Base-by-base conservation (phyloP, 1,140 invertebrate genomes). In the Bombus ignitus region DNA sequence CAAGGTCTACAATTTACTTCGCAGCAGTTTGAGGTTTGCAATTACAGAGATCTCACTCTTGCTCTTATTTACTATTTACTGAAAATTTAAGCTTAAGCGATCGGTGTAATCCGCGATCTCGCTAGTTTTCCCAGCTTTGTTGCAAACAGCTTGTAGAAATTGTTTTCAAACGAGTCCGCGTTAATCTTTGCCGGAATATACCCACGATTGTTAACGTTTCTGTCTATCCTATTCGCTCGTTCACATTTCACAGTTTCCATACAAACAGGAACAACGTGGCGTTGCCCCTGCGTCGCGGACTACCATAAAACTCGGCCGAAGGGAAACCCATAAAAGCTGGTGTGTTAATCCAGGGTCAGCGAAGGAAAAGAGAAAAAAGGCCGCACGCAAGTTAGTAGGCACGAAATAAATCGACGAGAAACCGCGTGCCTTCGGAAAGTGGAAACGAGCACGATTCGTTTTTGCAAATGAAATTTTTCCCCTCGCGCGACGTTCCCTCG, bases 391-490 rank as follows among this genome's bases (percentile, higher is more conserved):
- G 42, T 22, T 12, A 6, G 66, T 25, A 15, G 6, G 22, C 66
- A 35, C 6, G 44, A n/a, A 53, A 80, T 70, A 53, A 80, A 70
- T 15, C 2, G 32, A 37, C 15, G 35, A 59, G 35, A 5, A 72
- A 59, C 28, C 28, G 53, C 9, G 25, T 37, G 8, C 9, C 37
- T 68, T 72, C 15, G 42, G 32, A 42, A 81, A 72, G 35, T 59
- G 68, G 47, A 57, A 59, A 81, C 37, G 68, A 72, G 6, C 35
- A 2, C 68, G 66, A 42, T 57, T 57, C 68, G 37, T 57, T 72
- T 81, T 81, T 59, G 35, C 66, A 32, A 71, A 81, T 81, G 44
- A 57, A 81, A 81, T 71, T 57, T 39, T 35, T 28, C 15, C 32
- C 37, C 37, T 44, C 13, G 3, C n/a, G 1, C 1, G 65, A 5